Evolutionary conservation across 2,888 invertebrate genomes (phyloP), one percentile per base, ranked within the genome.

Genomic region (Charanyca ferruginea): DNA sequence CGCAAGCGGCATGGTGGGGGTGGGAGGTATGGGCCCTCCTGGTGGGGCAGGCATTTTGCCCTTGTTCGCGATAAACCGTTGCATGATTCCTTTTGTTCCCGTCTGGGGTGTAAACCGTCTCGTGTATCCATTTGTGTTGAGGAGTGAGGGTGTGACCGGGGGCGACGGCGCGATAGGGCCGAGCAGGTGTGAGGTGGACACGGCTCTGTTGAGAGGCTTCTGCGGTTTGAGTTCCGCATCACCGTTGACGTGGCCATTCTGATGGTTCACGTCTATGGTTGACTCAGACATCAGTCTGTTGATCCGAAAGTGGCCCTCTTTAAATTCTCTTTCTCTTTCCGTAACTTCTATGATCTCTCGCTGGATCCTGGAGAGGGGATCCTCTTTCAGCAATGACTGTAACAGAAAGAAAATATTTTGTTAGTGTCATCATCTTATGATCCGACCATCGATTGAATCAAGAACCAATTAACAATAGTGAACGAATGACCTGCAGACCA

Each of bases 261-360:
- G 96, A 79, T 90, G 94, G 87, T 91, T 94, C 81, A 94, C 93
- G 81, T 91, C 96, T 81, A 93, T 90, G 7, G 94, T 94, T 8
- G 95, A 95, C 81, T 96, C 95, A 6, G 95, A 95, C 73, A 94
- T 76, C 41, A 95, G 91, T 55, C 95, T 87, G 79, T 91, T 94
- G 55, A 94, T 92, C 62, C 94, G 89, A 77, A 95, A 95, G 84
- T 94, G 95, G 22, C 96, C 96, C 83, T 96, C 97, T 80, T 97
- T 96, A 81, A 98, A 96, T 87, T 98, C 98, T 86, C 97, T 96
- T 92, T 99, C 99, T 78, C 98, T 96, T 86, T 98, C 97, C 60
- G 97, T 97, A 69, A 98, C 98, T 93, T 98, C 98, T 85, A 97
- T 97, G 85, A 99, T 98, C 96, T 99, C 98, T 87, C 97, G 97